Percentiles rank a stretch among this genome's conserved stretches.
Conservation (phyloP, 2,113 vertebrate genomes). For the Brachypodius melanocephalos region DNA sequence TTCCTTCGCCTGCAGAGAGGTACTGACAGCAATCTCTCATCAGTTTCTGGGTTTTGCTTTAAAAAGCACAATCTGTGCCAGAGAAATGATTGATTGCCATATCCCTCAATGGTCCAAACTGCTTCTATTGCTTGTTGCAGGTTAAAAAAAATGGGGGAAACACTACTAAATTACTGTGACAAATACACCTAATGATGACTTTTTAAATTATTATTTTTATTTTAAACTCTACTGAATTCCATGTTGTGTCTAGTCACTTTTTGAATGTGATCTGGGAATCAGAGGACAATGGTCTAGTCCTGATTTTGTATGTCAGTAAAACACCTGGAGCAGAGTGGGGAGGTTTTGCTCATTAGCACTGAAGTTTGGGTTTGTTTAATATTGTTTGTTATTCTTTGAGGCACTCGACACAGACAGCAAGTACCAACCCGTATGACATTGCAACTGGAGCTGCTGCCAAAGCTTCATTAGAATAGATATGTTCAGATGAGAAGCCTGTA, state of each 20-base stretch:
- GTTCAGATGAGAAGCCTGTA: slow-evolving; percentile 14
- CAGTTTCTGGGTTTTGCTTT: neutral
- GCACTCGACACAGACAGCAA: neutral
- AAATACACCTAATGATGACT: neutral
- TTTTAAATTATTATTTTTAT: neutral
- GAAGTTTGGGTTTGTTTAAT: neutral
- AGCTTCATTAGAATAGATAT: neutral
- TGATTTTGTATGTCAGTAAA: neutral
- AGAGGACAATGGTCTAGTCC: neutral
- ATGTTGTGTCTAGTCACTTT: neutral
- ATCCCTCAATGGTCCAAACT: neutral
- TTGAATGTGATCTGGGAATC: neutral
- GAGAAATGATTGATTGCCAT: neutral
- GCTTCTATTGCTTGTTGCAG: neutral
- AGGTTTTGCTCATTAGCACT: neutral
- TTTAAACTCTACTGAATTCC: neutral
- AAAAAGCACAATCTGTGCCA: neutral
- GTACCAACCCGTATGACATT: neutral
- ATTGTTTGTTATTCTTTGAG: slow-evolving; percentile 20
- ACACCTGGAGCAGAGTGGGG: neutral
- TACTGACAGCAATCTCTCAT: neutral
- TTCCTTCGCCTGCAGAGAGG: neutral
- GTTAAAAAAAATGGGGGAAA: neutral
- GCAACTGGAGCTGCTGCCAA: slow-evolving; percentile 31
- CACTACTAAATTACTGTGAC: neutral